Percentiles rank a stretch among this genome's conserved stretches.
phyloP scores from a whole-genome alignment of 2,113 vertebrate genomes.

The Arothron firmamentum region DNA sequence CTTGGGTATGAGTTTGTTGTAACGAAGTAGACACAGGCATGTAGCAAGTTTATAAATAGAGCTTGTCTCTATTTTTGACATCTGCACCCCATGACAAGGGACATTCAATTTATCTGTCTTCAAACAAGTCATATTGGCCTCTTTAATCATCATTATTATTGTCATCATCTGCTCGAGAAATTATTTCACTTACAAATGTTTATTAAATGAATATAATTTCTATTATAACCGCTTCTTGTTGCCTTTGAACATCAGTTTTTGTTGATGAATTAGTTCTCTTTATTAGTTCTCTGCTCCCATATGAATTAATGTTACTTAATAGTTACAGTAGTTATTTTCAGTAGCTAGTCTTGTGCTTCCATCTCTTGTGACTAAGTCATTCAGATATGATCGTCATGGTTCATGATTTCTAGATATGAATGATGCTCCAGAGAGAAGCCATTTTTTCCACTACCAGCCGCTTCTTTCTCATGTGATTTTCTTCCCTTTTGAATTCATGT shows the following conservation, averaged over 20 bases:
- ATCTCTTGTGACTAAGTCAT: neutral
- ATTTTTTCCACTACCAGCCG: neutral
- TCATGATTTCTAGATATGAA: neutral
- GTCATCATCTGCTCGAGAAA: neutral
- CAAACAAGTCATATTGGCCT: neutral
- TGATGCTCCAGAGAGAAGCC: neutral
- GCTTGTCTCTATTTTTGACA: constrained; percentile 4
- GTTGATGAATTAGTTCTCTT: too few relatives aligned
- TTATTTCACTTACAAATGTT: neutral
- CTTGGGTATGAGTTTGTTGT: too few relatives aligned
- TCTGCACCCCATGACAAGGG: constrained; percentile 6
- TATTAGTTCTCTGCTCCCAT: too few relatives aligned
- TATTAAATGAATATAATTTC: too few relatives aligned
- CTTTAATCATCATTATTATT: neutral
- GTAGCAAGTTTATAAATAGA: constrained; percentile 49
- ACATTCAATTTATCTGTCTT: neutral
- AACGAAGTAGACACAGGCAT: constrained; percentile 7
- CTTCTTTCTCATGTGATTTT: constrained; percentile 12
- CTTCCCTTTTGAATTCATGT: neutral
- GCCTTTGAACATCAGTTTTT: neutral
- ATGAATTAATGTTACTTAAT: too few relatives aligned
- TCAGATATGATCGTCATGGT: neutral
- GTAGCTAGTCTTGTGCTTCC: too few relatives aligned
- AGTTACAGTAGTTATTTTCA: too few relatives aligned
- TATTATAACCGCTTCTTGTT: neutral